A percentile compares a stretch with the other conserved stretches of the same genome.
phyloP scores from a whole-genome alignment of 2,797 vertebrate species.

The Crax fasciolata region DNA sequence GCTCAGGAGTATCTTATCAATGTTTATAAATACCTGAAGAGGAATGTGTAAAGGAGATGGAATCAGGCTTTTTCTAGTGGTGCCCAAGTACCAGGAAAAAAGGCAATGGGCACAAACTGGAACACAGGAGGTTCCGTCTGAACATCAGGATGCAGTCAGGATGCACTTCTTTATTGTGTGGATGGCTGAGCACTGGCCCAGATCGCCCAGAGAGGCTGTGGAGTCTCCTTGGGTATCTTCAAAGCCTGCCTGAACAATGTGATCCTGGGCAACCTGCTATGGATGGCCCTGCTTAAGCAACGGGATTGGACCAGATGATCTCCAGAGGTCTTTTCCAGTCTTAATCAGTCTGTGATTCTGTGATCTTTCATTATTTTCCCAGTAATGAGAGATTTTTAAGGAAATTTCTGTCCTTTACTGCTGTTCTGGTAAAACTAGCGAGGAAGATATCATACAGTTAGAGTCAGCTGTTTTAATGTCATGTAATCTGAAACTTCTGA shows the following conservation, averaged over 20 bases:
- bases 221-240: background rate
- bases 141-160: background rate
- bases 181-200: background rate
- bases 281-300: background rate
- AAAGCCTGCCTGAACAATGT: background rate
- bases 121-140: background rate
- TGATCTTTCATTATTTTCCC: background rate
- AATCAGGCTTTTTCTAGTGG: background rate
- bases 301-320: background rate
- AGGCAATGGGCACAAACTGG: background rate
- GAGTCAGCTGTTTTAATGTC: background rate
- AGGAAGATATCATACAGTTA: background rate
- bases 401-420: background rate
- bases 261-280: background rate
- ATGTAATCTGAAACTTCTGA: conserved; percentile 7
- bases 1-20: background rate
- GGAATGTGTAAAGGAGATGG: background rate
- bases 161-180: background rate
- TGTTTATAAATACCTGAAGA: background rate
- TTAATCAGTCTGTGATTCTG: background rate
- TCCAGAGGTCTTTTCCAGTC: background rate
- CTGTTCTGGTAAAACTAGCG: background rate
- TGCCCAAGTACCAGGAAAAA: background rate
- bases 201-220: background rate
- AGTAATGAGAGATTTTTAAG: background rate